Conservation (phyloP, 2,797 vertebrate genomes). For the Tolypeutes matacus region DNA sequence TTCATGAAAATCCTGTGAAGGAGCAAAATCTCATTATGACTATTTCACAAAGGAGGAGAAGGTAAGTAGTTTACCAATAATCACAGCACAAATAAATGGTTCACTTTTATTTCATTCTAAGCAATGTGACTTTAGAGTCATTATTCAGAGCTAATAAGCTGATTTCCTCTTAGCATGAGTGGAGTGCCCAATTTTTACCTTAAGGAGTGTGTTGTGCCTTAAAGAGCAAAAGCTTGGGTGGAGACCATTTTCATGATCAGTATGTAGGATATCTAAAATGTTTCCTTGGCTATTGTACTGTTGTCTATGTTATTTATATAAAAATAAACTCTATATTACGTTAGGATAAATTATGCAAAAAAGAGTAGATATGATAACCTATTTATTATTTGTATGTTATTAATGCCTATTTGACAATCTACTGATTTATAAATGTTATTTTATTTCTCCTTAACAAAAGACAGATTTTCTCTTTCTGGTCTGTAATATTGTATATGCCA, state of each 20-base stretch:
- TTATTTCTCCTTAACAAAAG: not conserved
- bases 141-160: not conserved
- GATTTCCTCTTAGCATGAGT: not conserved
- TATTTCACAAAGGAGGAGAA: not conserved
- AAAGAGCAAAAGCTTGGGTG: not conserved
- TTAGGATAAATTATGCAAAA: not conserved
- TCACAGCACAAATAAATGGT: not conserved
- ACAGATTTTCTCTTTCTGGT: not conserved
- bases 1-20: not conserved
- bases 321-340: conserved; percentile 6
- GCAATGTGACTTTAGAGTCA: not conserved
- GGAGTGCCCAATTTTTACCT: not conserved
- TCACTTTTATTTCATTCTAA: not conserved
- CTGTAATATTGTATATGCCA: not conserved
- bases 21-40: not conserved
- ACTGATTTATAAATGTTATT: not conserved
- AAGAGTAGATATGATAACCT: not conserved
- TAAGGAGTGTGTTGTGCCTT: not conserved
- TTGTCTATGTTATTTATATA: not conserved
- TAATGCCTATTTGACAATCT: not conserved
- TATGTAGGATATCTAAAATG: not conserved
- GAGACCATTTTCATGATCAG: not conserved
- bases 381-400: not conserved
- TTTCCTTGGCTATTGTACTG: not conserved
- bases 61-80: not conserved